Evolutionary conservation across 2,888 invertebrate genomes (phyloP).

Genomic region (Euspilapteryx auroguttella): DNA sequence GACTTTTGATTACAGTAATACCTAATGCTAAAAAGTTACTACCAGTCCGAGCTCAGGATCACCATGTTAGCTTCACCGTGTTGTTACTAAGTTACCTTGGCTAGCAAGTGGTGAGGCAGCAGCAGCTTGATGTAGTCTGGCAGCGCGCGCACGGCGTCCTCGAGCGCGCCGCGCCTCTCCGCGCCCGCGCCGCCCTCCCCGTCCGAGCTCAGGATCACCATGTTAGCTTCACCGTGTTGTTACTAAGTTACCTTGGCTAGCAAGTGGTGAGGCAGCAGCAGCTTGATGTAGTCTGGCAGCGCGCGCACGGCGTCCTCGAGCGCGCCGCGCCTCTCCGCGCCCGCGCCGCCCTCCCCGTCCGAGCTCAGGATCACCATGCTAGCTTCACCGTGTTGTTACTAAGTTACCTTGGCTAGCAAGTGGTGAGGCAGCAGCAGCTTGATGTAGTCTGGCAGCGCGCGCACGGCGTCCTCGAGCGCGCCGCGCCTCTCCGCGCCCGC

Average conservation of each 20-base stretch:
- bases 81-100: no score
- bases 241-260: slow-evolving; percentile 49
- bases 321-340: slow-evolving; percentile 28
- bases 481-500: slow-evolving; percentile 51
- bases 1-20: no score
- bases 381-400: slow-evolving; percentile 49
- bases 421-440: slow-evolving; percentile 41
- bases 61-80: no score
- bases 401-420: slow-evolving; percentile 43
- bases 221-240: no score
- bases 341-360: no score
- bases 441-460: slow-evolving; percentile 45
- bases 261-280: slow-evolving; percentile 36
- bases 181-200: no score
- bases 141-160: slow-evolving; percentile 42
- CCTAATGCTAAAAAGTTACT: no score
- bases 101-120: slow-evolving; percentile 37
- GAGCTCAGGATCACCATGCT: slow-evolving; percentile 45
- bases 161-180: slow-evolving; percentile 31
- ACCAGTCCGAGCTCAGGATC: no score
- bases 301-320: slow-evolving; percentile 48
- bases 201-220: no score
- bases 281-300: slow-evolving; percentile 46
- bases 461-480: slow-evolving; percentile 47
- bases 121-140: slow-evolving; percentile 49